Conservation (phyloP, 2,888 invertebrate genomes). For the Sycophila texana region DNA sequence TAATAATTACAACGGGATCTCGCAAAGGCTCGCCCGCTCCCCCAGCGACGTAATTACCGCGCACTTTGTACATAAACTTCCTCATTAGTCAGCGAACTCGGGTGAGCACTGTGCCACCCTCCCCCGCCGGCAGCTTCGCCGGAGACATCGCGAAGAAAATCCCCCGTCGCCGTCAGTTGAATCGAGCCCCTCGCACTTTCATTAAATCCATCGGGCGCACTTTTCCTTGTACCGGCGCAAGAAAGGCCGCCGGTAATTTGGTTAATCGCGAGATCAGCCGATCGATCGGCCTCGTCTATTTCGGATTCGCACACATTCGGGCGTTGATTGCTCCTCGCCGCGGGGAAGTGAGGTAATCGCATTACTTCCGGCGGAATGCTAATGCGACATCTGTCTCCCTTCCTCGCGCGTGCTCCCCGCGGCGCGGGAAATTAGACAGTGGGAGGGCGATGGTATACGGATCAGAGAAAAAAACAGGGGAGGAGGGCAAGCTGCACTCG, state of each 20-base stretch:
- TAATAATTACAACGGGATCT: too few relatives aligned
- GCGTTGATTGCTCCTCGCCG: constrained; percentile 60
- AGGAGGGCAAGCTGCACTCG: constrained; percentile 34
- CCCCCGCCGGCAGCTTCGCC: background rate
- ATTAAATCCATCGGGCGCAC: background rate
- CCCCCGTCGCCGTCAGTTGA: background rate
- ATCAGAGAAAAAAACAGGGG: background rate
- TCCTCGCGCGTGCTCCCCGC: constrained; percentile 53
- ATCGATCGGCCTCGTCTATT: constrained; percentile 42
- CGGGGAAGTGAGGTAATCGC: constrained; percentile 65
- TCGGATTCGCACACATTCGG: constrained; percentile 42
- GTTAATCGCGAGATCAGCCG: constrained; percentile 34
- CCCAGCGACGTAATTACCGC: too few relatives aligned
- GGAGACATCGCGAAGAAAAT: constrained; percentile 6
- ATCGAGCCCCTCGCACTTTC: constrained; percentile 31
- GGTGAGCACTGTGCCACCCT: background rate
- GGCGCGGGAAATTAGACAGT: constrained; percentile 63
- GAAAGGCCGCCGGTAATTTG: background rate
- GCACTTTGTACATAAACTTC: too few relatives aligned
- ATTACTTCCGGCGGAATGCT: constrained; percentile 66
- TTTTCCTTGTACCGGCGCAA: background rate
- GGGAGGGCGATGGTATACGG: background rate
- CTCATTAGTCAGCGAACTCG: too few relatives aligned
- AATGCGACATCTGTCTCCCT: constrained; percentile 55
- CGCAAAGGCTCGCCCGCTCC: too few relatives aligned